Evolutionary conservation across 2,888 invertebrate genomes (phyloP).

Genomic region (Harpalus rufipes): DNA sequence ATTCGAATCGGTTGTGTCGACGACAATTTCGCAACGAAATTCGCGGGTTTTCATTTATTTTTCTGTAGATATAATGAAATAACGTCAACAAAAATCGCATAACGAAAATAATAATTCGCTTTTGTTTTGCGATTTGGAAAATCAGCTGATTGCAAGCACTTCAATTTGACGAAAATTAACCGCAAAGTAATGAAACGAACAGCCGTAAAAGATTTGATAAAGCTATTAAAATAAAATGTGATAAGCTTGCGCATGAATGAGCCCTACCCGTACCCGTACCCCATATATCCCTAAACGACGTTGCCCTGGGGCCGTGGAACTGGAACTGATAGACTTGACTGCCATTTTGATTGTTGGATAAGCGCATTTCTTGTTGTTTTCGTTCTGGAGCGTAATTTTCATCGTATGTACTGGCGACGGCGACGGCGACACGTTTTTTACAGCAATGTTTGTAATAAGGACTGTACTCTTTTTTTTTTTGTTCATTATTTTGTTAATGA

Average conservation of each 20-base stretch:
- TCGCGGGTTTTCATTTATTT: no score
- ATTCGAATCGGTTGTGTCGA: no score
- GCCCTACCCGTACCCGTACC: background rate
- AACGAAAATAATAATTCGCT: no score
- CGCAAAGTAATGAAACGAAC: no score
- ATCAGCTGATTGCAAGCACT: no score
- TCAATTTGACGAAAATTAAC: no score
- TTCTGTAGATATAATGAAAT: no score
- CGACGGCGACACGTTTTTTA: constrained; percentile 51
- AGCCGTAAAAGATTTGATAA: background rate
- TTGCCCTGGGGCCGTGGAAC: constrained; percentile 15
- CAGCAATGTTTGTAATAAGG: constrained; percentile 43
- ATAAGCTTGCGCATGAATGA: constrained; percentile 38
- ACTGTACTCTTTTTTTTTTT: constrained; percentile 60
- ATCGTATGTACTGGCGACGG: no score
- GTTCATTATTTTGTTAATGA: constrained; percentile 52
- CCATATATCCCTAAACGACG: constrained; percentile 19
- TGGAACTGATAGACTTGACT: constrained; percentile 54
- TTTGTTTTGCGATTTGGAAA: no score
- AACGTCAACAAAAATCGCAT: no score
- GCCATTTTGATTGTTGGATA: constrained; percentile 55
- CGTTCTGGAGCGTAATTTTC: constrained; percentile 28
- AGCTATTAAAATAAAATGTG: constrained; percentile 45
- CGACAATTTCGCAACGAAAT: no score
- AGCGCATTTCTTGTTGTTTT: constrained; percentile 48